phyloP scores from a whole-genome alignment of 2,113 vertebrate species.

The Tringa solitaria region DNA sequence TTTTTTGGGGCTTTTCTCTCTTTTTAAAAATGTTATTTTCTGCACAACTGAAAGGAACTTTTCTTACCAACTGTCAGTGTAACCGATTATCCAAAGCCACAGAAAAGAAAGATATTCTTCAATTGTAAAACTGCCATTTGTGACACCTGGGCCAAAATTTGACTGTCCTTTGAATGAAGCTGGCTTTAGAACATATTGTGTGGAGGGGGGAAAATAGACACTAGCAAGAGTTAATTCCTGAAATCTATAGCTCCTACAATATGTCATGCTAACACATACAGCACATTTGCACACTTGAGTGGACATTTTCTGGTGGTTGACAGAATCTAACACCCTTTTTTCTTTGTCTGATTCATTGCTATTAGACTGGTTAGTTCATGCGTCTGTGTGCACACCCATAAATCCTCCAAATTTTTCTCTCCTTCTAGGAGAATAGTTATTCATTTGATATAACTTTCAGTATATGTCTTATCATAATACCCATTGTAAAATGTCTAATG shows the following conservation, averaged over 20 bases:
- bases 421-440: not conserved
- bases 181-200: not conserved
- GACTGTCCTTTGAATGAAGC: not conserved
- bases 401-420: not conserved
- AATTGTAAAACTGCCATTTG: not conserved
- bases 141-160: not conserved
- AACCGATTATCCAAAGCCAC: not conserved
- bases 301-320: constrained; percentile 39
- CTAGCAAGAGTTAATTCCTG: constrained; percentile 6
- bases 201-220: not conserved
- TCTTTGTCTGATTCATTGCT: constrained; percentile 27
- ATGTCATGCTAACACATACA: not conserved
- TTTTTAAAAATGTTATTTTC: not conserved
- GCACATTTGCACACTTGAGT: constrained; percentile 43
- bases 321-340: constrained; percentile 32
- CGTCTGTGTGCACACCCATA: not conserved
- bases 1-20: not conserved
- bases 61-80: not conserved
- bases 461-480: not conserved
- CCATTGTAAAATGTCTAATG: not conserved
- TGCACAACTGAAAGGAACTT: not conserved
- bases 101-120: not conserved
- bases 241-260: not conserved
- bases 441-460: not conserved
- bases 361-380: not conserved